Conservation (phyloP, 1,140 invertebrate genomes). For the Drosophila azteca region DNA sequence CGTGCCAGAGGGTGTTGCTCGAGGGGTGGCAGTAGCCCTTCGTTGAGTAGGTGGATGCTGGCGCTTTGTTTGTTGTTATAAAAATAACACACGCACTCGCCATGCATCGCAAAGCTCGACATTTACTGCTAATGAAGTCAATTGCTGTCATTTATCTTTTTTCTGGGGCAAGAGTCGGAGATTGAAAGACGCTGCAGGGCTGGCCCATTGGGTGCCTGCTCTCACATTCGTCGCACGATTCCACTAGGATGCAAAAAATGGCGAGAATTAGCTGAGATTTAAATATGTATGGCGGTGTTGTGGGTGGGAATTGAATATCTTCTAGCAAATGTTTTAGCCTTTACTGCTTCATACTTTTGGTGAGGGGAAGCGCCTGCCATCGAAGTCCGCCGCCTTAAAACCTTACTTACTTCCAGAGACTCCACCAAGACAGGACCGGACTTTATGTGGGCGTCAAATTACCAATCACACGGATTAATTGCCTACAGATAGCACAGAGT, state of each 20-base stretch:
- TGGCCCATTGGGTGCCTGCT: conserved; percentile 1
- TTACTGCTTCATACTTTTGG: no score
- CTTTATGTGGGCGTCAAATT: conserved; percentile 63
- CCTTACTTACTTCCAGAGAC: conserved; percentile 2
- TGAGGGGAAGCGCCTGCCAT: neutral
- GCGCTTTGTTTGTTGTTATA: conserved; percentile 64
- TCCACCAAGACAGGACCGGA: neutral
- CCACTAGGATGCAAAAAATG: conserved; percentile 11
- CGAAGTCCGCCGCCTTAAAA: no score
- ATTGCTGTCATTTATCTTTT: conserved; percentile 77
- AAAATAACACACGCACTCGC: conserved; percentile 57
- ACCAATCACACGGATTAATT: conserved; percentile 78
- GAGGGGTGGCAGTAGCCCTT: conserved; percentile 12
- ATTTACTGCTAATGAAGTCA: conserved; percentile 80
- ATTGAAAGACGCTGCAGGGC: neutral
- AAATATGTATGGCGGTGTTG: neutral
- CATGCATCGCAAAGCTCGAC: conserved; percentile 55
- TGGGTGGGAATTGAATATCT: neutral
- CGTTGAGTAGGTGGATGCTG: conserved; percentile 3
- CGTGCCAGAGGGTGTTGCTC: conserved; percentile 1
- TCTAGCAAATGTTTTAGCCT: no score
- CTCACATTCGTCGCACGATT: conserved; percentile 19
- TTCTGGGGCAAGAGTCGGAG: conserved; percentile 2
- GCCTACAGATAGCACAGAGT: conserved; percentile 58
- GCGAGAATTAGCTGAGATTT: conserved; percentile 36